Conservation (phyloP, 2,113 vertebrate genomes). For the Arizona elegans region DNA sequence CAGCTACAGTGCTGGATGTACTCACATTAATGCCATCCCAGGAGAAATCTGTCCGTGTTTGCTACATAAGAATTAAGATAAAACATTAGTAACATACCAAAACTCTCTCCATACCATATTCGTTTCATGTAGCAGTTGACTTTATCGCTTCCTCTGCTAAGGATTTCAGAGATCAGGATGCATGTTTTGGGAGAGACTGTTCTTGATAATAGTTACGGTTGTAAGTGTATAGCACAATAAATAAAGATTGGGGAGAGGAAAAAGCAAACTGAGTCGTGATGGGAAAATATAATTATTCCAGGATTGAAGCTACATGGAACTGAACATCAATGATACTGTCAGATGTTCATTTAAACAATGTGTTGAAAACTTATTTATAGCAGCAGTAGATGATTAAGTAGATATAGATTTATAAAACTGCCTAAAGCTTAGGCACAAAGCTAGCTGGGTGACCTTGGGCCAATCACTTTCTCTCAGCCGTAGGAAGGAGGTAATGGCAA, state of each 20-base stretch:
- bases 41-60: constrained; percentile 97
- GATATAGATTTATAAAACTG: not conserved
- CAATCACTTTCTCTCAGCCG: not conserved
- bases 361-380: constrained; percentile 11
- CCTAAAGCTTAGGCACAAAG: not conserved
- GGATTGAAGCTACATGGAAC: not conserved
- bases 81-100: not conserved
- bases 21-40: constrained; percentile 99
- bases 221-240: not conserved
- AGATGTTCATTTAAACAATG: not conserved
- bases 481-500: not conserved
- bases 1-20: constrained; percentile 38
- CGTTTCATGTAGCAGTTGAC: not conserved
- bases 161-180: not conserved
- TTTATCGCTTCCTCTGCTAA: not conserved
- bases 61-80: constrained; percentile 74
- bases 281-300: not conserved
- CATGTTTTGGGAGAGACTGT: not conserved
- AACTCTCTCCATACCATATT: not conserved
- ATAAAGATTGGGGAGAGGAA: not conserved
- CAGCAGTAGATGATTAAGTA: not conserved
- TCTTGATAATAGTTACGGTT: not conserved
- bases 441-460: not conserved
- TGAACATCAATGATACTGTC: not conserved
- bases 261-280: not conserved